Evolutionary conservation across 2,888 invertebrate species (phyloP).

Genomic region (Erebia palarica): DNA sequence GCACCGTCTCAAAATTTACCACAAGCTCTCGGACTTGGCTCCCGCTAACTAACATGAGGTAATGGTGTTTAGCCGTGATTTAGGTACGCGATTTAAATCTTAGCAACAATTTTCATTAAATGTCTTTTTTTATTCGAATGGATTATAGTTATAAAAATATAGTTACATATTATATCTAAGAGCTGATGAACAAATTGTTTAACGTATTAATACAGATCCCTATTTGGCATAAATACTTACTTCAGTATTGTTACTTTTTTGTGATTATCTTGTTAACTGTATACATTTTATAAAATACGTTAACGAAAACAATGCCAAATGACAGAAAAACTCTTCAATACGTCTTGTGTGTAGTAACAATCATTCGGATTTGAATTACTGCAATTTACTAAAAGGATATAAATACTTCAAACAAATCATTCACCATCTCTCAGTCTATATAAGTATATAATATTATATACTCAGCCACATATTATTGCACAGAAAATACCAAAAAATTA

Average conservation of each 20-base stretch:
- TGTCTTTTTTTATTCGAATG: slow-evolving; percentile 39
- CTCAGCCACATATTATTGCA: slow-evolving; percentile 50
- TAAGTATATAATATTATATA: slow-evolving; percentile 6
- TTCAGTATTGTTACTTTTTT: background rate
- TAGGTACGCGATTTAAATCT: slow-evolving; percentile 22
- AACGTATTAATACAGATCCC: background rate
- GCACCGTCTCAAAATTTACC: background rate
- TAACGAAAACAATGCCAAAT: background rate
- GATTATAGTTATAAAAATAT: slow-evolving; percentile 41
- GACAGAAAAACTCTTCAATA: too few relatives aligned
- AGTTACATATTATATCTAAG: slow-evolving; percentile 23
- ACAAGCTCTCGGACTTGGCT: slow-evolving; percentile 35
- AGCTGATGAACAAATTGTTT: background rate
- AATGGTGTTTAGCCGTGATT: slow-evolving; percentile 51
- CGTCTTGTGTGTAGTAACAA: too few relatives aligned
- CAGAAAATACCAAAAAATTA: slow-evolving; percentile 33
- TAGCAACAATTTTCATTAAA: slow-evolving; percentile 30
- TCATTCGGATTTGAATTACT: too few relatives aligned
- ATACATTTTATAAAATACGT: background rate
- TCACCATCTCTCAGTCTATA: slow-evolving; percentile 8
- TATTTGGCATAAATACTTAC: background rate
- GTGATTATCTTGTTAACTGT: background rate
- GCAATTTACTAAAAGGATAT: background rate
- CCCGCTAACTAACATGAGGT: slow-evolving; percentile 62
- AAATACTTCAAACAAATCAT: background rate